Evolutionary conservation across 2,113 vertebrate species (phyloP).

Genomic region (Amia ocellicauda): DNA sequence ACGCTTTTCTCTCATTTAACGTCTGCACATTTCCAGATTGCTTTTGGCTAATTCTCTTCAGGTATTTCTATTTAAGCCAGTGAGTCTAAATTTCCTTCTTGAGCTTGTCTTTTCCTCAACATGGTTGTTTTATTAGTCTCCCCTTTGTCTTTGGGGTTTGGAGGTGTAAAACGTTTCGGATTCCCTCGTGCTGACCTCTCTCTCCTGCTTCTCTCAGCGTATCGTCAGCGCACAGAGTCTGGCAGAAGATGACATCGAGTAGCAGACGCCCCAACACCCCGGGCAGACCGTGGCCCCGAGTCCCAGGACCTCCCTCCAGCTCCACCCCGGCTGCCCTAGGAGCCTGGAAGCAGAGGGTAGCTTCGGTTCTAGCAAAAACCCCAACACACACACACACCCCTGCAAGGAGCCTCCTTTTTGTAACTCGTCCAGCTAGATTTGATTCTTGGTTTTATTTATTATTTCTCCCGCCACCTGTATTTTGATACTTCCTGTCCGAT

Average conservation of each 20-base stretch:
- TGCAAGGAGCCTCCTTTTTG: neutral
- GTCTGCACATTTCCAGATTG: no score
- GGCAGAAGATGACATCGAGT: conserved; percentile 88
- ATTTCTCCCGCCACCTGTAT: neutral
- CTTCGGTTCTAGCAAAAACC: neutral
- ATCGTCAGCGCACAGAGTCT: conserved; percentile 77
- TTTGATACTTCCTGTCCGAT: neutral
- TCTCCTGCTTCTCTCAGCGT: conserved; percentile 64
- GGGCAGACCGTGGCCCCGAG: no score
- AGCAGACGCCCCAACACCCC: conserved; percentile 33
- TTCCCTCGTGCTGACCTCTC: conserved; percentile 8
- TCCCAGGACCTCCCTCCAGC: neutral
- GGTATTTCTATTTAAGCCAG: no score
- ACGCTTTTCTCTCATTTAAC: no score
- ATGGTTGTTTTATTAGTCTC: no score
- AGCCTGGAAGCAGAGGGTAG: neutral
- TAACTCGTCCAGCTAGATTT: neutral
- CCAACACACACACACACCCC: neutral
- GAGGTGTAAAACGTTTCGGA: no score
- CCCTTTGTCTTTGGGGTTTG: no score
- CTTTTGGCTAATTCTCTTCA: no score
- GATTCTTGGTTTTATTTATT: neutral
- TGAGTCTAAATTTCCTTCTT: no score
- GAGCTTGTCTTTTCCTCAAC: no score
- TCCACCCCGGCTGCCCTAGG: neutral